Evolutionary conservation across 2,797 vertebrate species (phyloP), one percentile per base, ranked within the genome.

Genomic region (Anabacerthia variegaticeps): DNA sequence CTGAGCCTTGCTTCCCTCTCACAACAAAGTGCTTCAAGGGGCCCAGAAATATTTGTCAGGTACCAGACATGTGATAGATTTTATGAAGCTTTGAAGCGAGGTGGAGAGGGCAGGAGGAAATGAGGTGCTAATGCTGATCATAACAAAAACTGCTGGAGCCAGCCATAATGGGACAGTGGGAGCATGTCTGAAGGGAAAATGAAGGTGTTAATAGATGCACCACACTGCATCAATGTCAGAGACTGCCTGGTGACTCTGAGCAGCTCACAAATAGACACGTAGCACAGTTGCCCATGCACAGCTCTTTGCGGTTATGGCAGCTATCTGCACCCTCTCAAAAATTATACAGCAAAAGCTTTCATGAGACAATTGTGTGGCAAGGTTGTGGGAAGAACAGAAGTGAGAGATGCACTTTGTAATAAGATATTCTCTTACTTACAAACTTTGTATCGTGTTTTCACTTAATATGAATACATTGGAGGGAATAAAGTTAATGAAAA

Each of bases 101-200:
- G 84, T 37, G 69, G n/a, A 69, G 61, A 94, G 71, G 37, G 52
- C 81, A 92, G 63, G n/a, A 95, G 46, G 61, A 91, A 92, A 95
- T 82, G 72, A 95, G 65, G 68, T 73, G 77, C 83, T 94, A 88
- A 92, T 56, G 58, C 84, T 93, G 84, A 91, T 79, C 36, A 65
- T 65, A 91, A 92, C 72, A 91, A 87, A 88, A 94, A 20, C 66
- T 2, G 3, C 65, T 73, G 54, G 67, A 90, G 56, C 72, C 59
- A 86, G 80, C 74, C 59, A 2, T 85, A 93, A 92, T 37, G 73
- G 72, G 37, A 63, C 66, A 88, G 59, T 28, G 46, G 63, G 67
- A 90, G n/a, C 11, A 1, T 44, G 61, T 71, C 75, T 82, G 92
- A 92, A 79, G 77, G 37, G 63, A 81, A 87, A 84, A 96, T 56